Evolutionary conservation across 2,888 invertebrate genomes (phyloP), one percentile per base, ranked within the genome.

Genomic region (Yponomeuta plumbellus): DNA sequence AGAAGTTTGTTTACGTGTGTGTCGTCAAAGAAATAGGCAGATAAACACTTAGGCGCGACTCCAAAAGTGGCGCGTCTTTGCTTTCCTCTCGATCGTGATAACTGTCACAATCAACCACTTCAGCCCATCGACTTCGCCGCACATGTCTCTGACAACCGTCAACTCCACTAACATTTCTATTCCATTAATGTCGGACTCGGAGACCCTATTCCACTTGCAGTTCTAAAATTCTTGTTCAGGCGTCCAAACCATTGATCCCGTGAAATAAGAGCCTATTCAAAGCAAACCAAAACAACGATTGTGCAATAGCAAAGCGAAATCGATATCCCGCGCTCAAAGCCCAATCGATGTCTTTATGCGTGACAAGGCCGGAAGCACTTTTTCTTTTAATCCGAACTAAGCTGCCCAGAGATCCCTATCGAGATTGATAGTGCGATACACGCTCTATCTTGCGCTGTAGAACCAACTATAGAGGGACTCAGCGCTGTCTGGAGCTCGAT

Each of bases 301-400:
- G 62, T 62, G 62, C 62, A 44, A 34, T 34, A 62, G 76, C 80
- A 89, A 84, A 39, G 76, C 80, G 89, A 84, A 88, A 88, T 86
- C 85, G 85, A 88, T 88, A 88, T 17, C 80, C 78, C 78, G 75
- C 78, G 81, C 83, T 86, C 78, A 83, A 84, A 82, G 75, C 76
- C 78, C 79, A 79, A 85, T 88, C 85, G 84, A 85, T 84, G 84
- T 83, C 84, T 83, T 86, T 85, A 88, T 85, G 82, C 85, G 17
- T 6, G 40, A 40, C 40, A 63, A 11, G 39, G 44, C 63, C 63
- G 63, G 63, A 63, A 44, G 44, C 40, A 13, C 21, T 21, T 21
- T 61, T 22, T 63, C 44, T 44, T 26, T 39, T 63, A 39, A 62
- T 62, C 62, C 26, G n/a, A 39, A 34, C 26, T 34, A 62, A 62